Conservation (phyloP, 2,797 vertebrate genomes). For the Pseudopleuronectes americanus region DNA sequence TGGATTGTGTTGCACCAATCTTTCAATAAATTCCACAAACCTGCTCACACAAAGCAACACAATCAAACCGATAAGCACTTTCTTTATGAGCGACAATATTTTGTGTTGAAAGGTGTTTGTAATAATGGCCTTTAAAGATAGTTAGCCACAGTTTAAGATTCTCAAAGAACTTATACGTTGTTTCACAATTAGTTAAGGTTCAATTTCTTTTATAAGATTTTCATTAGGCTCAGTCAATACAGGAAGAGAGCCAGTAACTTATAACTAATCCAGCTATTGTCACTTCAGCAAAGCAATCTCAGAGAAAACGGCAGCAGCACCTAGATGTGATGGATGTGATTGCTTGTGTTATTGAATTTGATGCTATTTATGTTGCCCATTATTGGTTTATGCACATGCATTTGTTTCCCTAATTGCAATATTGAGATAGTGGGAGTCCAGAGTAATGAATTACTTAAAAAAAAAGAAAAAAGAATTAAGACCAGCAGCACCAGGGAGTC, state of each 20-base stretch:
- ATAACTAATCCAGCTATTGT: slow-evolving; percentile 12
- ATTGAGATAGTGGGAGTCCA: slow-evolving; percentile 47
- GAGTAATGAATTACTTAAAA: slow-evolving; percentile 55
- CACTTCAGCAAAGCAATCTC: slow-evolving; percentile 11
- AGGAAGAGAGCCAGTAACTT: background rate
- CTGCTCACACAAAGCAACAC: too few relatives aligned
- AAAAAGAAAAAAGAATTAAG: background rate
- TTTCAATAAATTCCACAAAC: too few relatives aligned
- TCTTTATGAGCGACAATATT: background rate
- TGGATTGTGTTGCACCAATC: too few relatives aligned
- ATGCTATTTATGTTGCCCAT: slow-evolving; percentile 44
- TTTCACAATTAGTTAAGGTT: background rate
- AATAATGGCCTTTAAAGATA: background rate
- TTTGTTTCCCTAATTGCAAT: slow-evolving; percentile 66
- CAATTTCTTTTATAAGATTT: background rate
- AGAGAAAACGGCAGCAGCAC: slow-evolving; percentile 1
- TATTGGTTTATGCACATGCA: slow-evolving; percentile 60
- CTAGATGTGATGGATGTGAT: slow-evolving; percentile 45
- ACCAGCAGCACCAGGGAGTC: slow-evolving; percentile 13
- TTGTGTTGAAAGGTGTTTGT: background rate
- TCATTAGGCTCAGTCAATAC: background rate
- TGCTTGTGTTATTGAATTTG: slow-evolving; percentile 51
- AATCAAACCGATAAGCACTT: background rate
- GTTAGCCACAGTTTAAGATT: background rate
- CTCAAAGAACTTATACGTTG: background rate